phyloP scores from a whole-genome alignment of 2,888 invertebrate species.

The Lottia scabra region DNA sequence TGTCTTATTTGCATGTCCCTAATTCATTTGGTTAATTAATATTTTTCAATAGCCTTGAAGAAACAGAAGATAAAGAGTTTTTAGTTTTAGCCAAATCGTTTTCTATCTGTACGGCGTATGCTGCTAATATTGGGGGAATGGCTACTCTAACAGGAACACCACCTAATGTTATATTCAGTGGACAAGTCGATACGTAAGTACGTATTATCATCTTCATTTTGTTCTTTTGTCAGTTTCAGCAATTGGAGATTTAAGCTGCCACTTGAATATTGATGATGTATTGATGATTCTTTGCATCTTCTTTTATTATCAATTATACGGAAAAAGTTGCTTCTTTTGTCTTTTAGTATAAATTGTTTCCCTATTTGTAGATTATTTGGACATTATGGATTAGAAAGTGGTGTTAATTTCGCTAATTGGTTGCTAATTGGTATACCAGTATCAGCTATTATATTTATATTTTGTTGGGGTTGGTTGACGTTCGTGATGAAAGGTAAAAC shows the following conservation, averaged over 20 bases:
- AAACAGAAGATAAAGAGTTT: constrained; percentile 35
- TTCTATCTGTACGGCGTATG: constrained; percentile 60
- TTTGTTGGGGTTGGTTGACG: constrained; percentile 63
- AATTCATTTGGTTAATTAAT: no score
- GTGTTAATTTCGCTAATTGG: constrained; percentile 60
- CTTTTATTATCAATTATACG: no score
- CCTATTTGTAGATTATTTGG: constrained; percentile 20
- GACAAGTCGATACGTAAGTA: constrained; percentile 58
- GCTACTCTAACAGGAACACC: constrained; percentile 69
- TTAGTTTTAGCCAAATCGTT: constrained; percentile 46
- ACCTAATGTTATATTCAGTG: constrained; percentile 68
- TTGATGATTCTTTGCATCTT: no score
- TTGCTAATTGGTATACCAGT: constrained; percentile 55
- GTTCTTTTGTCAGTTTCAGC: no score
- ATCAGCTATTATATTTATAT: constrained; percentile 54
- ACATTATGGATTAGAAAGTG: constrained; percentile 25
- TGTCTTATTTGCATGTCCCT: no score
- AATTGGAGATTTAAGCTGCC: no score
- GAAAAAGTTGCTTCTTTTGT: no score
- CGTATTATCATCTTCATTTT: no score
- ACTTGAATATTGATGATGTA: no score
- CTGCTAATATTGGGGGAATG: constrained; percentile 69
- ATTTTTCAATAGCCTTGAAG: not conserved
- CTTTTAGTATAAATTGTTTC: no score
- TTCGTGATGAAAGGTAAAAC: constrained; percentile 9